phyloP scores from a whole-genome alignment of 2,888 invertebrate genomes.

The Acleris cristana region DNA sequence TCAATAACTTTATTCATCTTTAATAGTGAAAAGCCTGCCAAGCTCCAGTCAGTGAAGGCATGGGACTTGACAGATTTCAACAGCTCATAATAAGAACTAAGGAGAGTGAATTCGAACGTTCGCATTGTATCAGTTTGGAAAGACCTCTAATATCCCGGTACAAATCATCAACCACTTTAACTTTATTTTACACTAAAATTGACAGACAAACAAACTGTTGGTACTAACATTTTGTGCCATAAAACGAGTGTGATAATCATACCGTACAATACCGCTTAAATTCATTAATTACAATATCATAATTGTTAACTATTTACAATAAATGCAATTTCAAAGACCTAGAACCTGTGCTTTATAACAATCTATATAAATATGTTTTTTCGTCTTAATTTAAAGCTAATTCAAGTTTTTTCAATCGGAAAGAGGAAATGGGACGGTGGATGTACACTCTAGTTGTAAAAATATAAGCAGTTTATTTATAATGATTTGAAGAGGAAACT shows the following conservation, averaged over 20 bases:
- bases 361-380: conserved; percentile 81
- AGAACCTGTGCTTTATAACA: conserved; percentile 83
- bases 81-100: too few relatives aligned
- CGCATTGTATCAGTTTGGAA: conserved; percentile 46
- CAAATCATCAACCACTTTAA: conserved; percentile 70
- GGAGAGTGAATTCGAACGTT: conserved; percentile 31
- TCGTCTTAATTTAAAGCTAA: conserved; percentile 76
- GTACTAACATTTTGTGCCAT: conserved; percentile 81
- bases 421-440: conserved; percentile 83
- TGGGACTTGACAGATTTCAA: too few relatives aligned
- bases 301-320: conserved; percentile 79
- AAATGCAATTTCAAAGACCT: conserved; percentile 81
- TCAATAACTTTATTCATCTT: neutral
- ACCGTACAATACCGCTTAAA: conserved; percentile 75
- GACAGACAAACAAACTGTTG: conserved; percentile 77
- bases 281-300: conserved; percentile 58
- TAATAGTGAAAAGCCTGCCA: neutral
- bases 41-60: too few relatives aligned
- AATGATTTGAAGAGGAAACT: conserved; percentile 53
- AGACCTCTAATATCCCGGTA: conserved; percentile 55
- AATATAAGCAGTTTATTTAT: conserved; percentile 66
- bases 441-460: conserved; percentile 72
- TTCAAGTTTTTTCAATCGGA: conserved; percentile 68
- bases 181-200: conserved; percentile 76
- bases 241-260: conserved; percentile 81